Evolutionary conservation across 2,113 vertebrate species (phyloP).

Genomic region (Tiliqua scincoides): DNA sequence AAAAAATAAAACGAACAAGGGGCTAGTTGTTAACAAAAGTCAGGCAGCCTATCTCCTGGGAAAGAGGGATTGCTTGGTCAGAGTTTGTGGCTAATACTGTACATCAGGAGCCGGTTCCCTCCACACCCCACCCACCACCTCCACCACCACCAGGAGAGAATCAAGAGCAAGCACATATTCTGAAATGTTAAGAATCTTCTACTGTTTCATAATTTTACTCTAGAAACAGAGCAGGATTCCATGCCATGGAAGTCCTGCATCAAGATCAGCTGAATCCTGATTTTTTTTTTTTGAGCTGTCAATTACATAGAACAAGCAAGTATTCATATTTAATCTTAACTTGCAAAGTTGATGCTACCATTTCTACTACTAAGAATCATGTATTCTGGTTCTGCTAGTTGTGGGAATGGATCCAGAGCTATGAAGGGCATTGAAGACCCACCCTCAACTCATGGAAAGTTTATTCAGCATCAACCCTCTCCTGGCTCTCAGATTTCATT

Average conservation of each 20-base stretch:
- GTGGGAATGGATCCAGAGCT: too few relatives aligned
- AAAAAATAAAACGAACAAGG: constrained; percentile 58
- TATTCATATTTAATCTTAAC: background rate
- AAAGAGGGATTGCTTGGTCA: constrained; percentile 42
- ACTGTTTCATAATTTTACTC: constrained; percentile 14
- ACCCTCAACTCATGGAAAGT: too few relatives aligned
- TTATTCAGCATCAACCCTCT: too few relatives aligned
- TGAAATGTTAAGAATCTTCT: constrained; percentile 21
- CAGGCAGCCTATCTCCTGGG: constrained; percentile 50
- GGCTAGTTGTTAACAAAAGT: constrained; percentile 55
- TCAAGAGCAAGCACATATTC: constrained; percentile 20
- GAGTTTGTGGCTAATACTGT: constrained; percentile 24
- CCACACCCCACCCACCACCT: too few relatives aligned
- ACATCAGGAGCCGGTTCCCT: constrained; percentile 1
- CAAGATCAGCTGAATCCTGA: background rate
- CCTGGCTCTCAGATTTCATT: background rate
- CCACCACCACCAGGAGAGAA: background rate
- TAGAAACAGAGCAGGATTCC: background rate
- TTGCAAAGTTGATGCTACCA: background rate
- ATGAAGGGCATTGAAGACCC: too few relatives aligned
- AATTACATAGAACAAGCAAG: background rate
- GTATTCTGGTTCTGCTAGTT: background rate
- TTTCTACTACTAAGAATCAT: background rate
- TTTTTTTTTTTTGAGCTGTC: background rate
- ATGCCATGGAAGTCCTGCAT: background rate